Evolutionary conservation across 2,797 vertebrate species (phyloP).

Genomic region (Characodon lateralis): DNA sequence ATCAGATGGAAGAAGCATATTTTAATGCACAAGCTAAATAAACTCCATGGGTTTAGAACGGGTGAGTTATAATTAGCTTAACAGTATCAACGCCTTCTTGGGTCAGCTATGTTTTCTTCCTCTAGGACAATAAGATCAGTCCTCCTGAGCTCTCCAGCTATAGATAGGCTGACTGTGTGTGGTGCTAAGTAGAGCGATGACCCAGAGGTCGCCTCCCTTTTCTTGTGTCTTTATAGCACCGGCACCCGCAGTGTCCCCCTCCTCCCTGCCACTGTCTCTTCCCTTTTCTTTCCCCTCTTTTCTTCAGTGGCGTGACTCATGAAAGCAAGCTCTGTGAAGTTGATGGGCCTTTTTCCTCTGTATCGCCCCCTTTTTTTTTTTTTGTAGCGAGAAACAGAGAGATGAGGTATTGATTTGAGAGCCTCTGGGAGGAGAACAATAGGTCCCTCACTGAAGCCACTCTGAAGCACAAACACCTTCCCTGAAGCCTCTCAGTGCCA

Average conservation of each 20-base stretch:
- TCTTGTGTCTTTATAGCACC: constrained; percentile 66
- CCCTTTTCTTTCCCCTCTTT: constrained; percentile 41
- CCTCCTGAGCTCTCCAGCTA: constrained; percentile 33
- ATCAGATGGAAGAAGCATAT: not conserved
- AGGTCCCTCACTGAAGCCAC: constrained; percentile 70
- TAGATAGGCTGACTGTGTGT: constrained; percentile 51
- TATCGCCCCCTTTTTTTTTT: constrained; percentile 28
- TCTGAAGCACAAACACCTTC: constrained; percentile 65
- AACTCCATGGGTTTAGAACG: constrained; percentile 13
- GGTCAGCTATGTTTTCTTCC: constrained; percentile 47
- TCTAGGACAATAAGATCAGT: constrained; percentile 60
- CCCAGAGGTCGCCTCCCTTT: constrained; percentile 57
- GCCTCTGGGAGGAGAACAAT: constrained; percentile 75
- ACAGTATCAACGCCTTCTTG: constrained; percentile 37
- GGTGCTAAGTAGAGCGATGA: constrained; percentile 57
- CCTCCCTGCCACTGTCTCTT: constrained; percentile 37
- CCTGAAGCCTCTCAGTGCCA: constrained; percentile 53
- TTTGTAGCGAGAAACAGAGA: constrained; percentile 42
- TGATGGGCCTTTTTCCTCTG: constrained; percentile 54
- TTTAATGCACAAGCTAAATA: not conserved
- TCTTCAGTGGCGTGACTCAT: constrained; percentile 71
- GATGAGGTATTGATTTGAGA: constrained; percentile 76
- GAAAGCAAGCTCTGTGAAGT: constrained; percentile 72
- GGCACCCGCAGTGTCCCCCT: constrained; percentile 48
- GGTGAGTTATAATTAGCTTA: constrained; percentile 38